Conservation (phyloP, 2,888 invertebrate species). For the Oeneis ivallda region DNA sequence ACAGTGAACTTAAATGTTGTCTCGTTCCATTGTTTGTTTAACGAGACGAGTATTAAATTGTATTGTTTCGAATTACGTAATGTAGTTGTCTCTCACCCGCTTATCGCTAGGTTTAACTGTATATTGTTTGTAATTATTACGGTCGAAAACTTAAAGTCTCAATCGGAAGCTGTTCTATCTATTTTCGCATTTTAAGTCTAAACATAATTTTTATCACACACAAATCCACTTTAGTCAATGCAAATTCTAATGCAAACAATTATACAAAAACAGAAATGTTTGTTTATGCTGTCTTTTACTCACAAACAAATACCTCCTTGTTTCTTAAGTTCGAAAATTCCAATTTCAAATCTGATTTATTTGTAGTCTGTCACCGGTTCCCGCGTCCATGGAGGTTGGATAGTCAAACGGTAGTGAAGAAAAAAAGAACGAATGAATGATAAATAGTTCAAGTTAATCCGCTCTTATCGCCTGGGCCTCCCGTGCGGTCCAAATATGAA, state of each 20-base stretch:
- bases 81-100: constrained; percentile 43
- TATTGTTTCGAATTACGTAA: constrained; percentile 63
- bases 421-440: constrained; percentile 74
- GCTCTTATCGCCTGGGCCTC: constrained; percentile 72
- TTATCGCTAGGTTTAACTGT: constrained; percentile 34
- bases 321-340: neutral
- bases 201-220: neutral
- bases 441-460: constrained; percentile 80
- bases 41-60: constrained; percentile 59
- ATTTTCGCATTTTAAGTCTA: neutral
- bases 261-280: neutral
- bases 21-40: constrained; percentile 52
- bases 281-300: neutral
- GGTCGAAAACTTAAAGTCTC: constrained; percentile 25
- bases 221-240: neutral
- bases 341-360: constrained; percentile 30
- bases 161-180: constrained; percentile 16
- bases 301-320: neutral
- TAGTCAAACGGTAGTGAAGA: constrained; percentile 68
- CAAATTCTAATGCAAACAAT: neutral
- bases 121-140: constrained; percentile 30
- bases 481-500: constrained; percentile 80
- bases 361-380: constrained; percentile 34
- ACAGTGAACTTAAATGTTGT: constrained; percentile 67
- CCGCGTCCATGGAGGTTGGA: constrained; percentile 36